Percentiles rank a stretch among this genome's conserved stretches.
Evolutionary conservation across 2,888 invertebrate genomes (phyloP).

Genomic region (Theretra japonica): DNA sequence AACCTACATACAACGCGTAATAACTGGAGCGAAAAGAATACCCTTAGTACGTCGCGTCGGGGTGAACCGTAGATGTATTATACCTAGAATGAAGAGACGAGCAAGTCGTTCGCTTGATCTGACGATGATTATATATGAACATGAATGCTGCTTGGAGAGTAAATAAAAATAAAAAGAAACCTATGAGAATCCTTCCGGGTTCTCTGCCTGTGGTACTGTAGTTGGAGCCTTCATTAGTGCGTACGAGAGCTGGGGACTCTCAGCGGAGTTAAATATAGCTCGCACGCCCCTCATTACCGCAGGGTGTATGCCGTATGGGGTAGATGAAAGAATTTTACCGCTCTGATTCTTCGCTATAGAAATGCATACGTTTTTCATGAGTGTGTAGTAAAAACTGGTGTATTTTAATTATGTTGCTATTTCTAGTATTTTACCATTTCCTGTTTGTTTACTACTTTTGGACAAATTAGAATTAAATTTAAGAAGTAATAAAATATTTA

Average conservation of each 20-base stretch:
- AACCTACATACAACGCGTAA: conserved; percentile 5
- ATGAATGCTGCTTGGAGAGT: no score
- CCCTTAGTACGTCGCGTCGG: no score
- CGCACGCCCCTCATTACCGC: background rate
- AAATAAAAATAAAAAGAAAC: no score
- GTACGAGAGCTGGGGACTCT: background rate
- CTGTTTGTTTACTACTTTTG: no score
- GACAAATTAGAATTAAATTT: no score
- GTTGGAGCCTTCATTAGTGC: conserved; percentile 10
- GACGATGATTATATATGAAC: no score
- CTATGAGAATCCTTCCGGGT: background rate
- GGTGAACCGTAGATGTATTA: no score
- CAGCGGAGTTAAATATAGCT: background rate
- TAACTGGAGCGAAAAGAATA: conserved; percentile 14
- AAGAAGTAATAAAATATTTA: no score
- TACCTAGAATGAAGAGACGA: no score
- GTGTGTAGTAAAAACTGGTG: no score
- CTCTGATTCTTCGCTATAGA: background rate
- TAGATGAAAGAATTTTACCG: background rate
- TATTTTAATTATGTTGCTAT: background rate
- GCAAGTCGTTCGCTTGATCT: no score
- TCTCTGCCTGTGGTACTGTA: background rate
- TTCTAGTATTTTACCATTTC: no score
- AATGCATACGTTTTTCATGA: background rate
- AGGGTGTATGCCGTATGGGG: background rate